phyloP scores from a whole-genome alignment of 1,140 invertebrate genomes.

The Diorhabda elongata region DNA sequence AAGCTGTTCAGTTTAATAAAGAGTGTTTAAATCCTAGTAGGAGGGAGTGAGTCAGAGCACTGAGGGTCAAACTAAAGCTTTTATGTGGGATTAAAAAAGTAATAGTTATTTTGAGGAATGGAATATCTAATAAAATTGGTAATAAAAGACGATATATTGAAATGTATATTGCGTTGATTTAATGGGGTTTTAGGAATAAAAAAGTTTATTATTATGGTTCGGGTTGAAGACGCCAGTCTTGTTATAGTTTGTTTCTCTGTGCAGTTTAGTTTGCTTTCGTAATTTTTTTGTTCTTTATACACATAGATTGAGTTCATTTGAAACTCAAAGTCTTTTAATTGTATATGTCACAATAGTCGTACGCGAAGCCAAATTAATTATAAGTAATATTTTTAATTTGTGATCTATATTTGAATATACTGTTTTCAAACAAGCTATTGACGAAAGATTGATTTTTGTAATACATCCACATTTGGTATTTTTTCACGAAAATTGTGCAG shows the following conservation, averaged over 20 bases:
- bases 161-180: constrained; percentile 17
- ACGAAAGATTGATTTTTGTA: too few species aligned
- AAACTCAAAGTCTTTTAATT: too few species aligned
- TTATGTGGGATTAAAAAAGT: constrained; percentile 30
- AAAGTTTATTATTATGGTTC: constrained; percentile 10
- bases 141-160: constrained; percentile 21
- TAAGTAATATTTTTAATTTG: too few species aligned
- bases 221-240: not conserved
- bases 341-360: too few species aligned
- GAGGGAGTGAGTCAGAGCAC: constrained; percentile 5
- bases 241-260: not conserved
- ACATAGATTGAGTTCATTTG: too few species aligned
- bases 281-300: constrained; percentile 3
- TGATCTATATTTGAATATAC: too few species aligned
- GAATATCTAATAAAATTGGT: constrained; percentile 16
- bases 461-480: too few species aligned
- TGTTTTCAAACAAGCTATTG: too few species aligned
- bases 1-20: constrained; percentile 25
- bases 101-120: constrained; percentile 28
- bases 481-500: too few species aligned
- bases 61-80: constrained; percentile 5
- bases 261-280: not conserved
- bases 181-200: constrained; percentile 15
- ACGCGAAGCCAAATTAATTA: too few species aligned
- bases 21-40: constrained; percentile 13